Evolutionary conservation across 1,140 invertebrate species (phyloP).

Genomic region (Heliconius congener): DNA sequence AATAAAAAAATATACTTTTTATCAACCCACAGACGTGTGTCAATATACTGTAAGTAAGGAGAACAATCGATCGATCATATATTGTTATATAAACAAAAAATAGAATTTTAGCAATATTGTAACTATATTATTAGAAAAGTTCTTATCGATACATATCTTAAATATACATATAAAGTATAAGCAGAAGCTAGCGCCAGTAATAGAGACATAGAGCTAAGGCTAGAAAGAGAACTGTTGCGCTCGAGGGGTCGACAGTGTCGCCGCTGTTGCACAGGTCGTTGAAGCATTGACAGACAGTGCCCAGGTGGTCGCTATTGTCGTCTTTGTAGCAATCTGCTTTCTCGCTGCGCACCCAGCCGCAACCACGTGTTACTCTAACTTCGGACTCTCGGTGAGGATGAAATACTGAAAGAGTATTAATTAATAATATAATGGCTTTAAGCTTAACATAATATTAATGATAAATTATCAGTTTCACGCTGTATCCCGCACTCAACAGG

Average conservation of each 20-base stretch:
- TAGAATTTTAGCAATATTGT: not conserved
- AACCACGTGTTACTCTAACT: conserved; percentile 76
- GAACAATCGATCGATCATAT: not conserved
- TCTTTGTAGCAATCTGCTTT: conserved; percentile 72
- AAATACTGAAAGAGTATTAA: conserved; percentile 52
- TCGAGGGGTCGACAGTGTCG: conserved; percentile 42
- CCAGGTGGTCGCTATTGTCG: conserved; percentile 81
- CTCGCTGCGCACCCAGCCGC: conserved; percentile 75
- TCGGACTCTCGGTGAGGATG: conserved; percentile 55
- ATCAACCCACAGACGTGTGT: not conserved
- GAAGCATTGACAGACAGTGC: conserved; percentile 81
- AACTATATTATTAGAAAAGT: not conserved
- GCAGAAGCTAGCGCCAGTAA: conserved; percentile 49
- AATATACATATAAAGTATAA: not conserved
- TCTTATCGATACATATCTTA: not conserved
- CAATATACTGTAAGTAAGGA: not conserved
- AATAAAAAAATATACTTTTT: not conserved
- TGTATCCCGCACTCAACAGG: too few species aligned
- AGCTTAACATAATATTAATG: too few species aligned
- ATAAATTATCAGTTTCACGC: too few species aligned
- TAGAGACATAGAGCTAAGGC: conserved; percentile 48
- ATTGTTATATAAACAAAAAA: not conserved
- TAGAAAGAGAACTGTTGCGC: conserved; percentile 42
- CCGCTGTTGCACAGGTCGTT: conserved; percentile 78
- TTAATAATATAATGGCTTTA: too few species aligned